A percentile compares a stretch with the other conserved stretches of the same genome.
These are phyloP conservation scores for Eupithecia centaureata DNA, from an alignment of 2,888 invertebrate genomes.

Conservation along the genomic window DNA sequence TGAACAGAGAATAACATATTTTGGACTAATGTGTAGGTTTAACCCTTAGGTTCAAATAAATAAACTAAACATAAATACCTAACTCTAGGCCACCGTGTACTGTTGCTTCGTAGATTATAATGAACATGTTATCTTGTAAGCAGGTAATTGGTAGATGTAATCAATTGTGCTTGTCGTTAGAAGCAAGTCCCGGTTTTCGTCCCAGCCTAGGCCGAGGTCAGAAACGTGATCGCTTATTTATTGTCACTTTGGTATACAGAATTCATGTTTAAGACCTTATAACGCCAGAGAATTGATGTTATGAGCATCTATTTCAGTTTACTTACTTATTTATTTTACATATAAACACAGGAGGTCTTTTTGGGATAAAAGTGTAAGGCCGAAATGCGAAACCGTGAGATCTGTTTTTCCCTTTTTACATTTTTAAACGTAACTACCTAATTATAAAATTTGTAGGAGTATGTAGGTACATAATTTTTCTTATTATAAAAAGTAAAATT, in stretches of 20 bases:
- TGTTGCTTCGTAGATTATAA: slow-evolving; percentile 24
- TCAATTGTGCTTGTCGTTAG: slow-evolving; percentile 33
- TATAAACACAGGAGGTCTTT: too few species aligned
- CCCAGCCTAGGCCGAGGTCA: slow-evolving; percentile 39
- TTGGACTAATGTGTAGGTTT: too few species aligned
- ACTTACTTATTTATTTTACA: too few species aligned
- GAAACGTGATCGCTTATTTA: slow-evolving; percentile 41
- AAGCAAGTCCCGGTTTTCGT: slow-evolving; percentile 15
- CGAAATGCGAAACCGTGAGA: too few species aligned
- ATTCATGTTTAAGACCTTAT: background rate
- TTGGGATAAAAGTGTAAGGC: too few species aligned
- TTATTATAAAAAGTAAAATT: too few species aligned
- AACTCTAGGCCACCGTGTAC: slow-evolving; percentile 3
- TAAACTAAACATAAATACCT: background rate
- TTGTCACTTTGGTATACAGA: slow-evolving; percentile 14
- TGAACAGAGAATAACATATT: background rate
- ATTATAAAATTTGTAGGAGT: too few species aligned
- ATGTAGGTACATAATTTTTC: too few species aligned
- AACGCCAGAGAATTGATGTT: background rate
- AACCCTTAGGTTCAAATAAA: too few species aligned
- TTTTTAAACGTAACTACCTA: too few species aligned
- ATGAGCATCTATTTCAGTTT: too few species aligned
- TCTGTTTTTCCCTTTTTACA: too few species aligned
- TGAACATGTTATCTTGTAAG: slow-evolving; percentile 33
- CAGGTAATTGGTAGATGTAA: slow-evolving; percentile 31